These are phyloP conservation scores for Neosilurus mollespiculum DNA, from an alignment of 2,797 vertebrate genomes.

Conservation along the genomic window DNA sequence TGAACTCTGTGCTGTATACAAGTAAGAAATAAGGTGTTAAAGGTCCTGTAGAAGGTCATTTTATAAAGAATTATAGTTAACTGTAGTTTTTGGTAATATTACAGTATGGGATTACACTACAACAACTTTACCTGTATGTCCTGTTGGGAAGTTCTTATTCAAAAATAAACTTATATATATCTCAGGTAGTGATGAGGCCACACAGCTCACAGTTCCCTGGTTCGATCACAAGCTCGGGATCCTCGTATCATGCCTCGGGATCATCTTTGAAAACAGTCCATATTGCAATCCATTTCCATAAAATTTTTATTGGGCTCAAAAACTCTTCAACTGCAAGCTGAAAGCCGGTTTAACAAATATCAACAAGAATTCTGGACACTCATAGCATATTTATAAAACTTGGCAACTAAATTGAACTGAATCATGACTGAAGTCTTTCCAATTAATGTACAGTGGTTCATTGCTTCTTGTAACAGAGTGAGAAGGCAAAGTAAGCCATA, in stretches of 20 bases:
- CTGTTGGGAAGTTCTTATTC: not conserved
- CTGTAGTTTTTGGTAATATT: not conserved
- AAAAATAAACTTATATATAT: no score
- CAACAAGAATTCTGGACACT: no score
- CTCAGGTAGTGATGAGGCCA: not conserved
- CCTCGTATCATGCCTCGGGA: not conserved
- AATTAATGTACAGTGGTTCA: not conserved
- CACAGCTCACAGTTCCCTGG: not conserved
- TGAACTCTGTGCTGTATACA: not conserved
- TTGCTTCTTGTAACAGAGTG: not conserved
- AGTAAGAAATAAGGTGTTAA: not conserved
- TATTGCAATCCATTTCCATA: no score
- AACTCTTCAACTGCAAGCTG: no score
- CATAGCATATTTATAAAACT: no score
- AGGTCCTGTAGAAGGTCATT: not conserved
- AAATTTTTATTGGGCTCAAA: no score
- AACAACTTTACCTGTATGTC: not conserved
- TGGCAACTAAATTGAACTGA: no score
- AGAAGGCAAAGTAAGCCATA: not conserved
- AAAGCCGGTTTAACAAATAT: no score
- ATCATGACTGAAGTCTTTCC: no score
- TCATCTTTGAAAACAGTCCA: no score
- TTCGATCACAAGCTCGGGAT: not conserved
- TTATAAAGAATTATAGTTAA: not conserved
- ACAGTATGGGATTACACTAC: not conserved